Base-by-base conservation (phyloP, 2,113 vertebrate species). In the Ochotona curzoniae region DNA sequence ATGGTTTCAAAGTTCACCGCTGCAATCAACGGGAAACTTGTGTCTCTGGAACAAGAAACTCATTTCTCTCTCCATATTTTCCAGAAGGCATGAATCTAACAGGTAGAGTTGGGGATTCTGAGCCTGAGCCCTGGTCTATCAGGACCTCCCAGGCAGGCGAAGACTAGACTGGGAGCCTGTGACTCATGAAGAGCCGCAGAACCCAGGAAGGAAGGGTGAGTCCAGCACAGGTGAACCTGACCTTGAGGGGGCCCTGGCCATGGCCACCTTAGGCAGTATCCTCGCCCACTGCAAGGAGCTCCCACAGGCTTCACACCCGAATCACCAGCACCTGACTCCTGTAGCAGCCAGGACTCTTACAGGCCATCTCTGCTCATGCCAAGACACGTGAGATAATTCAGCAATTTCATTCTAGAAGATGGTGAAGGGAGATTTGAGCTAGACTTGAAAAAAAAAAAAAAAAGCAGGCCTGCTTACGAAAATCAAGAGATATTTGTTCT, bases 341-440 rank as follows among this genome's bases (percentile, higher is more conserved):
- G 9, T 13, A 14, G 12, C 38, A 71, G 35, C 32, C 35, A 35
- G 63, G 11, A 8, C 20, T 73, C 51, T 25, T 32, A 10, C 74
- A 12, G 21, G 79, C 2, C 0, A 25, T 4, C 18, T 70, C 30
- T 76, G 17, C 5, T 23, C 0, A 2, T 0, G n/a, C 54, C 9
- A 26, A 78, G 28, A 87, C n/a, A 69, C 38, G 15, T 79, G 5
- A 85, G 76, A 89, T 44, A 44, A 54, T 63, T 82, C 9, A 17
- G 61, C 73, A 60, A n/a, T 13, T 28, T 21, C 63, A 23, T 79
- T 49, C 87, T 86, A 26, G 17, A 83, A 83, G 75, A 63, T 69
- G 35, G 67, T 32, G 17, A 89, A 70, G 20, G 6, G 15, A 70
- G 66, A 23, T 28, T 66, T 78, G 38, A 63, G 9, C 47, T 35